Evolutionary conservation across 2,797 vertebrate species (phyloP), one percentile per base, ranked within the genome.

Genomic region (Hirundo rustica): DNA sequence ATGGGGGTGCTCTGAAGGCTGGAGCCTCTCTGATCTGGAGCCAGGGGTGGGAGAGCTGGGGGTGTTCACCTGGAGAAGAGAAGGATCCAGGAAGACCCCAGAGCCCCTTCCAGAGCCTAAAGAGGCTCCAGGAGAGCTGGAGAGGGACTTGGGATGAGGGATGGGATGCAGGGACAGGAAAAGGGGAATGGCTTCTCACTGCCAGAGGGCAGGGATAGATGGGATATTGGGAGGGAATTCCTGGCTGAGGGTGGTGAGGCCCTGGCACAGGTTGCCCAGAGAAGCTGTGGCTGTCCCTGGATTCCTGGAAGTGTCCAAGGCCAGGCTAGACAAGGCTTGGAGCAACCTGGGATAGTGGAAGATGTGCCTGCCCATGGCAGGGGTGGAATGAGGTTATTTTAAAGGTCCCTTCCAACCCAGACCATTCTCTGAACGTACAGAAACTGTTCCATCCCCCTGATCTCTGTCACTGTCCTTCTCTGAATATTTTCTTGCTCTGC

Each of bases 201-300:
- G 29, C 11, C 38, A 60, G 20, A 67, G 12, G 7, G 8, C n/a
- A 67, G 40, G 20, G 8, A 0, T 7, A 0, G 22, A 27, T 62
- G 55, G 26, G 55, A 48, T 42, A 17, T 20, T 42, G 32, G 10
- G 34, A 27, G 42, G 7, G 9, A 75, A 68, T 55, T 81, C 0
- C 0, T 54, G 0, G 0, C 21, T 48, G 34, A 67, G 15, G 7
- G 3, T 4, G 26, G 21, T 0, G 1, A 62, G 36, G 9, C 18
- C 22, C 62, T 75, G 34, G 22, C 22, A 15, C 9, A 50, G 13
- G 6, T 0, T 82, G 0, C 1, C 5, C 55, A 70, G 3, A 38
- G 38, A 38, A 38, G 38, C 38, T 38, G 38, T 38, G 38, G 12
- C 11, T 38, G 38, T 38, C 38, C 38, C 38, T 38, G 38, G 6